Conservation (phyloP, 2,113 vertebrate species). For the Oncorhynchus tshawytscha region DNA sequence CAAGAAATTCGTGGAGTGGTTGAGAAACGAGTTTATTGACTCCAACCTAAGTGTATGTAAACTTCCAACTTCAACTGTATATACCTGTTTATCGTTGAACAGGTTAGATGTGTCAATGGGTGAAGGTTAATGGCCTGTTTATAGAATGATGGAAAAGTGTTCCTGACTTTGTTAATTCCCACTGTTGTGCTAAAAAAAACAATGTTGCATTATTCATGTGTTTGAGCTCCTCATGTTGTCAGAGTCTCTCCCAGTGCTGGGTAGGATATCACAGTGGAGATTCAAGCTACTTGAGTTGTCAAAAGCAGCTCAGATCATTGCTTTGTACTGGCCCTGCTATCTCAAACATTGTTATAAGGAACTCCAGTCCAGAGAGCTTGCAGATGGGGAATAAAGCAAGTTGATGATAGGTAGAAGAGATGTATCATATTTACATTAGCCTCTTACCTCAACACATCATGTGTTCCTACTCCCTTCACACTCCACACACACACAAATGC, state of each 20-base stretch:
- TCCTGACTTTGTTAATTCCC: too few relatives aligned
- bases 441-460: constrained; percentile 29
- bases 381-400: constrained; percentile 45
- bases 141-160: too few relatives aligned
- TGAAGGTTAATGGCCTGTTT: too few relatives aligned
- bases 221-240: background rate
- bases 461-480: background rate
- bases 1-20: too few relatives aligned
- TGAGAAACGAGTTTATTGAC: too few relatives aligned
- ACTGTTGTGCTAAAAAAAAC: too few relatives aligned
- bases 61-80: too few relatives aligned
- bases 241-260: too few relatives aligned
- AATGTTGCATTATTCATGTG: background rate
- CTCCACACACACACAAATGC: too few relatives aligned
- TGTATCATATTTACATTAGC: constrained; percentile 19
- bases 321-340: constrained; percentile 60
- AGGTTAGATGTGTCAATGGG: too few relatives aligned
- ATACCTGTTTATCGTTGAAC: too few relatives aligned
- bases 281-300: constrained; percentile 45
- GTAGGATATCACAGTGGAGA: constrained; percentile 28
- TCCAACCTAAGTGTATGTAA: too few relatives aligned
- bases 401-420: constrained; percentile 42
- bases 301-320: constrained; percentile 50
- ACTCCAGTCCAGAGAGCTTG: constrained; percentile 37
- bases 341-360: constrained; percentile 56